Percentiles rank a stretch among this genome's conserved stretches.
These are phyloP conservation scores for Stegana nigrithorax DNA, from an alignment of 2,888 invertebrate species.

Conservation along the genomic window DNA sequence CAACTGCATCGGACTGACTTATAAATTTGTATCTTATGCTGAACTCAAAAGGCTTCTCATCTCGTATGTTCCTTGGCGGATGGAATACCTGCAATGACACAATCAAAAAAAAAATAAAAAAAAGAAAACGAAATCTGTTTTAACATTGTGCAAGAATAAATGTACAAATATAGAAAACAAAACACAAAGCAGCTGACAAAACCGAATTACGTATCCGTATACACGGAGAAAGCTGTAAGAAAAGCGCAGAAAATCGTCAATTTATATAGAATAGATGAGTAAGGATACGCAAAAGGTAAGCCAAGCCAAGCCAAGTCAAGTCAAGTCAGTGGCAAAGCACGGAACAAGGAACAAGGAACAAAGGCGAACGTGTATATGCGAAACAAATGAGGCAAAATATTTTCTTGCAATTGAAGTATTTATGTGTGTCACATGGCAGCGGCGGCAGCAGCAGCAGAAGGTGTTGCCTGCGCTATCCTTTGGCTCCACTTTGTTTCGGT, in stretches of 20 bases:
- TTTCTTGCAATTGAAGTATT: conserved; percentile 33
- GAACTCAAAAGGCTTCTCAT: conserved; percentile 83
- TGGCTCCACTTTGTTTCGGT: neutral
- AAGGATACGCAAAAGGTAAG: too few species aligned
- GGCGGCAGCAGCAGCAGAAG: conserved; percentile 29
- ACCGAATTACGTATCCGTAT: too few species aligned
- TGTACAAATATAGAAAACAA: too few species aligned
- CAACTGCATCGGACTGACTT: conserved; percentile 82
- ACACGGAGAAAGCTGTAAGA: too few species aligned
- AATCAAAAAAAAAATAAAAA: conserved; percentile 24
- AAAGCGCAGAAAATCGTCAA: too few species aligned
- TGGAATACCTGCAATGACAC: conserved; percentile 65
- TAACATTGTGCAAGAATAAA: conserved; percentile 12
- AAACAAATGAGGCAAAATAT: conserved; percentile 26
- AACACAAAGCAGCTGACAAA: too few species aligned
- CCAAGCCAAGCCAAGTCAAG: too few species aligned
- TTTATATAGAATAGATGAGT: too few species aligned
- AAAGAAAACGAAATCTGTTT: conserved; percentile 8
- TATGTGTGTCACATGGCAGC: conserved; percentile 30
- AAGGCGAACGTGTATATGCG: neutral
- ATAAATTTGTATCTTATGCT: conserved; percentile 85
- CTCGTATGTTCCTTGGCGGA: conserved; percentile 76
- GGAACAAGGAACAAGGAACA: too few species aligned
- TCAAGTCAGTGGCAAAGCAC: too few species aligned
- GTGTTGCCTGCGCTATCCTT: conserved; percentile 1